Base-by-base conservation (phyloP, 2,888 invertebrate species). In the Nasonia oneida region DNA sequence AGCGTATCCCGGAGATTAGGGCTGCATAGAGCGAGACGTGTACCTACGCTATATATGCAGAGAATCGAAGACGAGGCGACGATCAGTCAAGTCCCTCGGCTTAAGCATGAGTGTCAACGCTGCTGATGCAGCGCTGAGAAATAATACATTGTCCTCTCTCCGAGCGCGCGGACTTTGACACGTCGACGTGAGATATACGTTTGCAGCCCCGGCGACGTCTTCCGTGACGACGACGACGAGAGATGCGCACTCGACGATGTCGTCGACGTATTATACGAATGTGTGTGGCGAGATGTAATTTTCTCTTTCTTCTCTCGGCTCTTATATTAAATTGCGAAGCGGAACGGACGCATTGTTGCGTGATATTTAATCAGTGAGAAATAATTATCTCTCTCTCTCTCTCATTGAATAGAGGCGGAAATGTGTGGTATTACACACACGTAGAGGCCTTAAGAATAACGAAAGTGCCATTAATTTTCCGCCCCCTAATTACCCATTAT, bases 401-500 rank as follows among this genome's bases (percentile, higher is more conserved):
- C 47, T 29, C 33, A 67, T 67, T 67, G 14, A 67, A 81, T 53
- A 29, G 33, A 70, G 18, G 33, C 33, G 15, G 23, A 15, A 57
- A 23, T 23, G 14, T 57, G 71, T 33, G 61, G 77, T 23, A 67
- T 12, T 77, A n/a, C 53, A 73, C 47, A 67, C 29, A 15, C n/a
- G 3, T 18, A 29, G 37, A 23, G 37, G 64, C 64, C 47, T 33
- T 67, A 67, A 67, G 67, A 80, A 83, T 82, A 83, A 70, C 70
- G 82, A 61, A 83, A 83, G 78, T 85, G 47, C 80, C 70, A 87
- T 87, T 85, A 87, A 85, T 85, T 83, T 50, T 37, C 50, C 61
- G n/a, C 47, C 47, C 23, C 39, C 76, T 82, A 87, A 87, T 87
- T 87, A 83, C 84, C 83, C 75, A 87, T 87, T 78, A 87, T 83